Conservation (phyloP, 2,797 vertebrate genomes). For the Thalassophryne amazonica region DNA sequence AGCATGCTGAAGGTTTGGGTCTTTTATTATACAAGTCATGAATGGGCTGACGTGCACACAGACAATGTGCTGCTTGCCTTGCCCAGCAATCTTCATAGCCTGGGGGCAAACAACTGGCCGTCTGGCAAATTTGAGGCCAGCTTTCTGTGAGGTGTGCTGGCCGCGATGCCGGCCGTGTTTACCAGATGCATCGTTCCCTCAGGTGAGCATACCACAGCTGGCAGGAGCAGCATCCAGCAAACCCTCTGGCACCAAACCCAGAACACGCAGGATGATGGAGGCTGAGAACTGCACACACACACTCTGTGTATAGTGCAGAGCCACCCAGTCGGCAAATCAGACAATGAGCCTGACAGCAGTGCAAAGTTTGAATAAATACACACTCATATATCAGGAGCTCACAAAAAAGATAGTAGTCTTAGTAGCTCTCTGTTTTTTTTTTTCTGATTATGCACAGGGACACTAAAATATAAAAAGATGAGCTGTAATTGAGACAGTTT, state of each 20-base stretch:
- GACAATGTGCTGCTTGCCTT: conserved; percentile 19
- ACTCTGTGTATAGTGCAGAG: conserved; percentile 12
- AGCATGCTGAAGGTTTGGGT: neutral
- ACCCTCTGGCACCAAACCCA: conserved; percentile 44
- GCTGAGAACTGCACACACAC: conserved; percentile 30
- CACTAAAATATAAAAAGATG: no score
- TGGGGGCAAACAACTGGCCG: conserved; percentile 58
- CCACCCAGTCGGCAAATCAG: conserved; percentile 9
- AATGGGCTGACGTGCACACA: conserved; percentile 20
- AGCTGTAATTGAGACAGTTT: no score
- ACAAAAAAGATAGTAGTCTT: no score
- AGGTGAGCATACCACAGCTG: conserved; percentile 64
- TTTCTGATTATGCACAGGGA: no score
- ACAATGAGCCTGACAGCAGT: conserved; percentile 6
- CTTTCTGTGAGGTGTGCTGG: conserved; percentile 43
- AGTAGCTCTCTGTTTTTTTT: no score
- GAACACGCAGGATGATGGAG: conserved; percentile 26
- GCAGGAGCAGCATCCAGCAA: conserved; percentile 46
- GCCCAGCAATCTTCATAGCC: conserved; percentile 39
- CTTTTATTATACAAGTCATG: conserved; percentile 10
- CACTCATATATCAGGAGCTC: no score
- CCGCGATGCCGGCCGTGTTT: conserved; percentile 44
- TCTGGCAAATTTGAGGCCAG: conserved; percentile 59
- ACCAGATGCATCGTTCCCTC: conserved; percentile 71
- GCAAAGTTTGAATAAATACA: no score